Base-by-base conservation (phyloP, 2,113 vertebrate species). In the Chionis minor region DNA sequence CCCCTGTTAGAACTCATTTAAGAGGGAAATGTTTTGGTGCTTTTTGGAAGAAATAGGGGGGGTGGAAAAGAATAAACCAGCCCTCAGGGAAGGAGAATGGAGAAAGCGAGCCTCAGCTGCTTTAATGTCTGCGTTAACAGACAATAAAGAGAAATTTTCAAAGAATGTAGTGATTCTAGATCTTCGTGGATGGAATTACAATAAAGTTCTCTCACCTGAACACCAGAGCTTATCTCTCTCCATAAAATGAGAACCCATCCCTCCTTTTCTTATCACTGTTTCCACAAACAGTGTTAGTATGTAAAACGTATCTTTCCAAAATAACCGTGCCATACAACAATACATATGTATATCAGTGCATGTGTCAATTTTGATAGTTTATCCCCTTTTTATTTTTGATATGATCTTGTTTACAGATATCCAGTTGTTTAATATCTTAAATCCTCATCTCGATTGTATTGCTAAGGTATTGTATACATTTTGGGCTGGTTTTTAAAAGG, bases 51-150 rank as follows among this genome's bases (percentile, higher is more conserved):
- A 94, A 86, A 78, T 55, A 7, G 55, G 92, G 45, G 47, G 2
- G 0, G 38, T 65, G 27, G 56, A 88, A 78, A 70, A 91, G 92
- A 93, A 94, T 93, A 83, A 95, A 92, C 72, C 80, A 92, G 90
- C 90, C 92, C 91, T 96, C 55, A 61, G 95, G 90, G 90, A 94
- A 96, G 63, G 80, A 92, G 92, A 96, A 90, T 7, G 63, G 69
- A 88, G 30, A 90, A 90, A 94, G 83, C 17, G 56, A 95, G 51
- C 38, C 81, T 92, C 86, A 65, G 40, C 33, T 84, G 56, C 79
- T 96, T 94, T 97, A 95, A 96, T 88, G 69, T 93, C 80, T 93
- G 22, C 6, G 0, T 81, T 95, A 91, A 91, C 55, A 95, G 88
- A 95, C 72, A 96, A 88, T 84, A 92, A 88, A 66, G 82, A 95